Percentiles rank a stretch among this genome's conserved stretches.
Conservation (phyloP, 2,888 invertebrate species). For the Creontiades dilutus region DNA sequence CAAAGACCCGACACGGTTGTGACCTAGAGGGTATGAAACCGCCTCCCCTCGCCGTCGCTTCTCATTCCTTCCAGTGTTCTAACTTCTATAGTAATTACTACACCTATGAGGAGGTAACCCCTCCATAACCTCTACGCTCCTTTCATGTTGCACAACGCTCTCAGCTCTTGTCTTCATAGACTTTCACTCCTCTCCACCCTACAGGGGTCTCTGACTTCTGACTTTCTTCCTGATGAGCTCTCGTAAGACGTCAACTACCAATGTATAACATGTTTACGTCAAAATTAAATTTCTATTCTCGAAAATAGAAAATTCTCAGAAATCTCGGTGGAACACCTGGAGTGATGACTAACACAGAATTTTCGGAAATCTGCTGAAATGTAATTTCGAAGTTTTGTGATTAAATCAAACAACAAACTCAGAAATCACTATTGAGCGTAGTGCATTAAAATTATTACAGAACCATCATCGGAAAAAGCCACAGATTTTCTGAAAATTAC, state of each 20-base stretch:
- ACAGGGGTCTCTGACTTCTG: not conserved
- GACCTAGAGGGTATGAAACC: slow-evolving; percentile 32
- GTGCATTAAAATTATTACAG: no score
- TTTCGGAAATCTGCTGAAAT: no score
- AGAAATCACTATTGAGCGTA: no score
- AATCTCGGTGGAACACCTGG: no score
- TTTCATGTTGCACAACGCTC: slow-evolving; percentile 42
- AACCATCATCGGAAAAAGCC: no score
- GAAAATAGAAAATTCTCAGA: no score
- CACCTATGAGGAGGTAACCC: not conserved
- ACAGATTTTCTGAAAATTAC: no score
- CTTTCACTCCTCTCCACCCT: slow-evolving; percentile 21
- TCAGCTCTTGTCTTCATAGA: slow-evolving; percentile 6
- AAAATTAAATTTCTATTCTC: no score
- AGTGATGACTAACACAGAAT: no score
- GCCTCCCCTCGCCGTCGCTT: not conserved
- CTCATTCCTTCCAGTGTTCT: slow-evolving; percentile 6
- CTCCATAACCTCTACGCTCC: slow-evolving; percentile 7
- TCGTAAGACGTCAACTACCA: not conserved
- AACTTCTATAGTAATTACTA: slow-evolving; percentile 42
- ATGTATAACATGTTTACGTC: not conserved
- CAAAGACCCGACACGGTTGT: slow-evolving; percentile 43
- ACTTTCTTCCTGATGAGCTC: slow-evolving; percentile 32
- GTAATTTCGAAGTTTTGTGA: no score
- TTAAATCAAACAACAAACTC: no score